phyloP scores from a whole-genome alignment of 2,888 invertebrate genomes.

The Aphodius sticticus region DNA sequence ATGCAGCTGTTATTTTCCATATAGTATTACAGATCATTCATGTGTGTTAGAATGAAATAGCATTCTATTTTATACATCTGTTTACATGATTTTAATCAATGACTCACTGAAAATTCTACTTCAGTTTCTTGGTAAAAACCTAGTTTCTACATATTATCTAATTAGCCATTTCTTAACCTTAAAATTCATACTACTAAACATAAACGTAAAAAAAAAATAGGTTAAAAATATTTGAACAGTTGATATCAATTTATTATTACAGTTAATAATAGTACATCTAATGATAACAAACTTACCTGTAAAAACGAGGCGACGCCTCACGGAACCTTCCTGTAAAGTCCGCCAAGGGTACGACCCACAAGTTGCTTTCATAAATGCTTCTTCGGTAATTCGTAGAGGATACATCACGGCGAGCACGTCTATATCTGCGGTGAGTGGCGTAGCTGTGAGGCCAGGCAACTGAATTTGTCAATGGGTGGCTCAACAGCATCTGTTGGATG shows the following conservation, averaged over 20 bases:
- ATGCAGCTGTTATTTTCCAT: no score
- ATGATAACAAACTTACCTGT: constrained; percentile 64
- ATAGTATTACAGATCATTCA: no score
- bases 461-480: constrained; percentile 55
- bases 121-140: no score
- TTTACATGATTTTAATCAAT: no score
- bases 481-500: constrained; percentile 67
- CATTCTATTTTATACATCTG: no score
- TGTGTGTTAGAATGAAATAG: no score
- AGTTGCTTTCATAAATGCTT: constrained; percentile 77
- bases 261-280: background rate
- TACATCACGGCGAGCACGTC: constrained; percentile 40
- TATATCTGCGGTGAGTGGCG: constrained; percentile 32
- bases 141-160: no score
- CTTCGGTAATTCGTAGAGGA: constrained; percentile 66
- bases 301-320: constrained; percentile 78
- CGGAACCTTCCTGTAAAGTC: constrained; percentile 76
- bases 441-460: constrained; percentile 45
- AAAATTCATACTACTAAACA: no score
- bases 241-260: background rate
- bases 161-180: no score
- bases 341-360: constrained; percentile 77
- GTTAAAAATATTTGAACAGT: no score
- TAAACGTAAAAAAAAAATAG: no score
- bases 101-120: no score